Percentiles rank a stretch among this genome's conserved stretches.
Conservation (phyloP, 2,888 invertebrate species). For the Podabrus alpinus region DNA sequence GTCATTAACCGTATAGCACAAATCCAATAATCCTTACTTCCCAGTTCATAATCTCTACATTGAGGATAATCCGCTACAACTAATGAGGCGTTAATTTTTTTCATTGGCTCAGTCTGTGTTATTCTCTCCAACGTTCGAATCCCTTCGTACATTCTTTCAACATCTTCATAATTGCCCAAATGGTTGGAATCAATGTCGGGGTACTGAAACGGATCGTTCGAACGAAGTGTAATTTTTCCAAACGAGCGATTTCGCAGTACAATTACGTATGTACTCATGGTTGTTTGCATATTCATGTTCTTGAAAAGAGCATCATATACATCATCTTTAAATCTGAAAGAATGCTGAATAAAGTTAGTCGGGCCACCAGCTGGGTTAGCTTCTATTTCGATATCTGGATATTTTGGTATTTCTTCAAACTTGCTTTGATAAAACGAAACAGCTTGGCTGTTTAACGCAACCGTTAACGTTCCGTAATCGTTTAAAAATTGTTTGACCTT, state of each 20-base stretch:
- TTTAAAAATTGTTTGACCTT: slow-evolving; percentile 32
- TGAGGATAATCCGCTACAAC: slow-evolving; percentile 42
- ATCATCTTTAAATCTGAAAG: slow-evolving; percentile 27
- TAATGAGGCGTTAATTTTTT: slow-evolving; percentile 60
- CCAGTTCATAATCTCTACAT: neutral
- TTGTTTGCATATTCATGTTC: slow-evolving; percentile 37
- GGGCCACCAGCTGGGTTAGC: slow-evolving; percentile 57
- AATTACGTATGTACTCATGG: slow-evolving; percentile 29
- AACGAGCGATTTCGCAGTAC: slow-evolving; percentile 41
- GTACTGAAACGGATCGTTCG: slow-evolving; percentile 40
- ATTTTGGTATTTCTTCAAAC: slow-evolving; percentile 30
- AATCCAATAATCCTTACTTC: slow-evolving; percentile 30
- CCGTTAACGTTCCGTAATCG: slow-evolving; percentile 34
- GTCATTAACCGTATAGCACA: slow-evolving; percentile 32
- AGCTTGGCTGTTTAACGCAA: slow-evolving; percentile 39
- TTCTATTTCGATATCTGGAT: slow-evolving; percentile 42
- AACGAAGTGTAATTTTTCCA: slow-evolving; percentile 39
- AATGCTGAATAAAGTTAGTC: slow-evolving; percentile 28
- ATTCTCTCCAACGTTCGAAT: slow-evolving; percentile 51
- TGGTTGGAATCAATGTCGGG: slow-evolving; percentile 41
- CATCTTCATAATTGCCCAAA: slow-evolving; percentile 56
- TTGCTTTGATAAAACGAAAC: slow-evolving; percentile 32
- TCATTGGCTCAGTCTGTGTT: slow-evolving; percentile 60
- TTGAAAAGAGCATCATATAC: slow-evolving; percentile 28
- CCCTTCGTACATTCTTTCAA: slow-evolving; percentile 64